These are phyloP conservation scores for Hozukius guyotensis DNA, from an alignment of 2,797 vertebrate genomes.

Conservation along the genomic window DNA sequence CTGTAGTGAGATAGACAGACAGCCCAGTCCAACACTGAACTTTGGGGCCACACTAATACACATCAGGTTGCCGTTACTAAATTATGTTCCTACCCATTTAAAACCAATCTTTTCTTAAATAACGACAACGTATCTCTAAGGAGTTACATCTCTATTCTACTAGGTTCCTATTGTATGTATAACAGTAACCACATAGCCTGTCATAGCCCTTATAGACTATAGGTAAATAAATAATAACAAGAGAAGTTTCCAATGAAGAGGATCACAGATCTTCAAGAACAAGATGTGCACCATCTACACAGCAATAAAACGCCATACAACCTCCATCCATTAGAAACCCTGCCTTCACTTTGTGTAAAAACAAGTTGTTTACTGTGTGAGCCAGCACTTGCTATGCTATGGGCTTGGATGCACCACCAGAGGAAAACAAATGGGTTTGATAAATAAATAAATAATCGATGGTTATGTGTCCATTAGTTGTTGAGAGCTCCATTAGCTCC, in stretches of 20 bases:
- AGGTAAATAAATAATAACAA: background rate
- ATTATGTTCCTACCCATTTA: background rate
- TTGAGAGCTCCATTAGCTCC: constrained; percentile 85
- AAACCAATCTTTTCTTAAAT: background rate
- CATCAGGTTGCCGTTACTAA: background rate
- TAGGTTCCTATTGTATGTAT: background rate
- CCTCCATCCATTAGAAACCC: constrained; percentile 5
- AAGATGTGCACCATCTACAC: background rate
- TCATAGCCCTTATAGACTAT: background rate
- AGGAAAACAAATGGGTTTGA: constrained; percentile 74
- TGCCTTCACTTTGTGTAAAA: constrained; percentile 43
- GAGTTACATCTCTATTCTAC: background rate
- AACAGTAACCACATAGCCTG: background rate
- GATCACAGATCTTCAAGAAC: background rate
- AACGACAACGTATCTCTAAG: background rate
- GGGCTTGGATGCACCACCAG: constrained; percentile 54
- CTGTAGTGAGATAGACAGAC: background rate
- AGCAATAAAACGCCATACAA: constrained; percentile 5
- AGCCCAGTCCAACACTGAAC: background rate
- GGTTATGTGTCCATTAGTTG: constrained; percentile 84
- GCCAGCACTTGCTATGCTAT: constrained; percentile 42
- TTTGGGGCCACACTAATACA: background rate
- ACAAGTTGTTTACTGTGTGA: constrained; percentile 57
- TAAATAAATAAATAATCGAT: constrained; percentile 85
- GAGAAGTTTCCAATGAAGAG: constrained; percentile 8